Conservation (phyloP, 2,888 invertebrate genomes). For the Stenchaetothrips biformis region DNA sequence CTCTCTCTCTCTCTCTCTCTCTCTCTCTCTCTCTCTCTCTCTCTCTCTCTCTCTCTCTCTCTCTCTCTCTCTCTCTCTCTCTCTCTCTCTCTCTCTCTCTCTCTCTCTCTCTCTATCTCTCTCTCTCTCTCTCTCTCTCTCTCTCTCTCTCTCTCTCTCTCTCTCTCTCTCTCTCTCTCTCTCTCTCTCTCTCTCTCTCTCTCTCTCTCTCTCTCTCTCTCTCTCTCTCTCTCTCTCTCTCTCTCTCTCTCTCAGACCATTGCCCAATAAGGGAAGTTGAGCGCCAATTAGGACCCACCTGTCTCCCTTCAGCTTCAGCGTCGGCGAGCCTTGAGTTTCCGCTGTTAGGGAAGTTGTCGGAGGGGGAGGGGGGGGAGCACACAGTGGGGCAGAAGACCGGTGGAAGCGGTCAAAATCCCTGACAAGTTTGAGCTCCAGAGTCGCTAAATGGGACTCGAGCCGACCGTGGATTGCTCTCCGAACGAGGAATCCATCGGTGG, state of each 20-base stretch:
- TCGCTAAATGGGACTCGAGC: no score
- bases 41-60: not conserved
- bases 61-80: not conserved
- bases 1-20: not conserved
- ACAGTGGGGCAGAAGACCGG: not conserved
- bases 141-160: not conserved
- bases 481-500: no score
- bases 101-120: not conserved
- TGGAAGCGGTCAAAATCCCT: no score
- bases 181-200: not conserved
- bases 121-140: not conserved
- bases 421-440: no score
- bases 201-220: not conserved
- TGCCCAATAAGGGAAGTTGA: constrained; percentile 2
- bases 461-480: no score
- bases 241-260: not conserved
- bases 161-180: not conserved
- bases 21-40: not conserved
- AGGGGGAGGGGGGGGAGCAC: not conserved
- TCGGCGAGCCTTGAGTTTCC: not conserved
- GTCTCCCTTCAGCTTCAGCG: not conserved
- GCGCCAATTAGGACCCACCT: constrained; percentile 18
- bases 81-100: not conserved
- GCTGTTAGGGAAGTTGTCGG: not conserved
- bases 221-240: not conserved